These are phyloP conservation scores for Leptogaster cylindrica DNA, from an alignment of 2,888 invertebrate species.

Conservation along the genomic window DNA sequence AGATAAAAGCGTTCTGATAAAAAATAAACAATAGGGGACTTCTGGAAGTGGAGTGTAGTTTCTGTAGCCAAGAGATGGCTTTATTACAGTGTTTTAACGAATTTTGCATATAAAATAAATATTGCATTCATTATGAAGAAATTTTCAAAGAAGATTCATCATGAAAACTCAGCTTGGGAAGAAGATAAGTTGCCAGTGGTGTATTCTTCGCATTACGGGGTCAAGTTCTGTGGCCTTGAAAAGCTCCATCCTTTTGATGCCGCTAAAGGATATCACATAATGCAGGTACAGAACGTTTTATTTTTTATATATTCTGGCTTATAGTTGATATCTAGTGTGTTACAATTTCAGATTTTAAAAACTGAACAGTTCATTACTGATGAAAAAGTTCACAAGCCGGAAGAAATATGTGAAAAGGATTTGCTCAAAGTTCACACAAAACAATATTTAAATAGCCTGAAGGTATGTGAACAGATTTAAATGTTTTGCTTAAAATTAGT, in stretches of 20 bases:
- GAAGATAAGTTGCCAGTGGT: constrained; percentile 74
- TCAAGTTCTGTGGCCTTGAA: constrained; percentile 80
- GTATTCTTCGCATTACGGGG: constrained; percentile 79
- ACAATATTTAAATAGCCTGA: constrained; percentile 76
- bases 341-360: constrained; percentile 64
- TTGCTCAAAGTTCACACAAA: constrained; percentile 77
- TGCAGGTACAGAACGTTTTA: constrained; percentile 63
- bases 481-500: constrained; percentile 11
- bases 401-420: constrained; percentile 75
- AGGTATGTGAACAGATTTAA: constrained; percentile 63
- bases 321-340: background rate
- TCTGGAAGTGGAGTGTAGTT: background rate
- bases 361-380: constrained; percentile 69
- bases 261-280: constrained; percentile 82
- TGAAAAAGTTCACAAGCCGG: constrained; percentile 70
- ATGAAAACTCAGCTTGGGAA: constrained; percentile 44
- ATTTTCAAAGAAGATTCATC: constrained; percentile 27
- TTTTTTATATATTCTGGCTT: background rate
- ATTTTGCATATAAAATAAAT: background rate
- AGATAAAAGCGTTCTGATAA: too few relatives aligned
- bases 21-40: background rate
- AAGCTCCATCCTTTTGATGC: constrained; percentile 88
- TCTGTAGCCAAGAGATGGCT: background rate
- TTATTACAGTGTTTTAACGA: background rate
- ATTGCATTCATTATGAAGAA: constrained; percentile 13